Percentiles rank a stretch among this genome's conserved stretches.
phyloP scores from a whole-genome alignment of 2,888 invertebrate species.

The Dynastes tityus region DNA sequence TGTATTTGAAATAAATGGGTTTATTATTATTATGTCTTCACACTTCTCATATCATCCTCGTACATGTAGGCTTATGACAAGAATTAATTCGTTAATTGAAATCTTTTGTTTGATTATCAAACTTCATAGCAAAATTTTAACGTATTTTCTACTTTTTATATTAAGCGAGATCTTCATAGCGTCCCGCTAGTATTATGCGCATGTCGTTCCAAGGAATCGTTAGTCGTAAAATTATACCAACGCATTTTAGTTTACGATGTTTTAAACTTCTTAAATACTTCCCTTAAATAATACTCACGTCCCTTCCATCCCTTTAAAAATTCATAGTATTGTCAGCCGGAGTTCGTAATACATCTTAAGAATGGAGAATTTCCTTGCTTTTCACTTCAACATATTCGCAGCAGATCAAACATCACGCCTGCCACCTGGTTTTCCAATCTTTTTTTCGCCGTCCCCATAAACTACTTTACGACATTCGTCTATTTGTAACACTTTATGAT shows the following conservation, averaged over 20 bases:
- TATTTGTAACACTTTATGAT: slow-evolving; percentile 49
- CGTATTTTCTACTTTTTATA: too few species aligned
- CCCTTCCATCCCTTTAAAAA: slow-evolving; percentile 11
- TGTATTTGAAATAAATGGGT: too few species aligned
- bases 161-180: too few species aligned
- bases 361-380: slow-evolving; percentile 51
- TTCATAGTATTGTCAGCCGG: slow-evolving; percentile 35
- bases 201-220: not conserved
- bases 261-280: slow-evolving; percentile 47
- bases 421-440: slow-evolving; percentile 61
- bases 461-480: slow-evolving; percentile 58
- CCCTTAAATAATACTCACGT: slow-evolving; percentile 48
- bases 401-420: slow-evolving; percentile 61
- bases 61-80: too few species aligned
- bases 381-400: slow-evolving; percentile 41
- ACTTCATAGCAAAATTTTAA: too few species aligned
- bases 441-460: slow-evolving; percentile 55
- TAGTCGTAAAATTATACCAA: slow-evolving; percentile 28
- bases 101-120: too few species aligned
- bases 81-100: too few species aligned
- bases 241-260: slow-evolving; percentile 32
- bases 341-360: slow-evolving; percentile 42
- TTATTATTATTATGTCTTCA: too few species aligned
- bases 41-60: too few species aligned
- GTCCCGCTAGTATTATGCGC: too few species aligned